Percentiles rank a stretch among this genome's conserved stretches.
These are phyloP conservation scores for Pseudochromis fuscus DNA, from an alignment of 2,797 vertebrate genomes.

Conservation along the genomic window DNA sequence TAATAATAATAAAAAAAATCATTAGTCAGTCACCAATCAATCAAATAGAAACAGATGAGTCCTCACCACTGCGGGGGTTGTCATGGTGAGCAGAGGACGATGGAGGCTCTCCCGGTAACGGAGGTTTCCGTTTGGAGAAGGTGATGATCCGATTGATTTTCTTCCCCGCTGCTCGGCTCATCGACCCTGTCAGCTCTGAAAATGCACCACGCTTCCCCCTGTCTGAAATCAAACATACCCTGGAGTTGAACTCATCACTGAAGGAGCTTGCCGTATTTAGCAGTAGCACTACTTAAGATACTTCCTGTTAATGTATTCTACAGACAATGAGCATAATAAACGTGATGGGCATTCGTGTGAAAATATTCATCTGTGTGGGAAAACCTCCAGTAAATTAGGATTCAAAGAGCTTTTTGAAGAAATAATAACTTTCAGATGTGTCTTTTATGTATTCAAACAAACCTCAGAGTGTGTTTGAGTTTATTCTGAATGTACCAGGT, in stretches of 20 bases:
- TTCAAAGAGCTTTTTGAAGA: not conserved
- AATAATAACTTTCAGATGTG: slow-evolving; percentile 9
- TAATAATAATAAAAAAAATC: too few species aligned
- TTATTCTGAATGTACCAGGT: slow-evolving; percentile 55
- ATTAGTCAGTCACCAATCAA: too few species aligned
- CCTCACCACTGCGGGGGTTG: slow-evolving; percentile 92
- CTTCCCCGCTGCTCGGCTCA: slow-evolving; percentile 94
- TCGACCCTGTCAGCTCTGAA: slow-evolving; percentile 94
- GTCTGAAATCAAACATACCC: slow-evolving; percentile 76
- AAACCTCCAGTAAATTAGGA: not conserved
- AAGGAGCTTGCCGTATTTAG: not conserved
- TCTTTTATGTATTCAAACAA: slow-evolving; percentile 17
- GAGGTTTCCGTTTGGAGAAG: slow-evolving; percentile 96
- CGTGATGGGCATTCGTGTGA: not conserved
- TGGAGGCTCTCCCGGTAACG: slow-evolving; percentile 84
- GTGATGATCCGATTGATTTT: slow-evolving; percentile 98
- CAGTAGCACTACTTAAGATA: not conserved
- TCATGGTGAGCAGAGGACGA: slow-evolving; percentile 85
- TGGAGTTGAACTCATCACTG: not conserved
- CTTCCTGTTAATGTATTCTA: too few species aligned
- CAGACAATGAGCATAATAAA: too few species aligned
- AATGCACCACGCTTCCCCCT: slow-evolving; percentile 92
- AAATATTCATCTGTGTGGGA: not conserved
- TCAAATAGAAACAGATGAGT: too few species aligned
- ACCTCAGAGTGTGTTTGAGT: slow-evolving; percentile 18